Conservation (phyloP, 35 echinoderm and acorn worm species). For the Diadema setosum region DNA sequence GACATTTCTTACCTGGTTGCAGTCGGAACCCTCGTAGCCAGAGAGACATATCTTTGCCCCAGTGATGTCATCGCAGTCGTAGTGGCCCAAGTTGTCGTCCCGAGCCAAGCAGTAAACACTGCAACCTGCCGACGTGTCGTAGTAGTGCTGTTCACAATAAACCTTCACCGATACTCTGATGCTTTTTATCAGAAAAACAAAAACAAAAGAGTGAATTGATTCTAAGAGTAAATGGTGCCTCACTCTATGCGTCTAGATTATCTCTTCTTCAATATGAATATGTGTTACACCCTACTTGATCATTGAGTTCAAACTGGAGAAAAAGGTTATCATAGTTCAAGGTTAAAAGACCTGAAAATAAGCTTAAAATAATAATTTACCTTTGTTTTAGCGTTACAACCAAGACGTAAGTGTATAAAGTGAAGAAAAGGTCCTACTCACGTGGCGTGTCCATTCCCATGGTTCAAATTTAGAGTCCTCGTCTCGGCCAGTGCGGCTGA, state of each 20-base stretch:
- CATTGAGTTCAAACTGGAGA: no score
- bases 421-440: background rate
- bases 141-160: conserved; percentile 15
- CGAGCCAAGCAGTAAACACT: background rate
- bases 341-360: no score
- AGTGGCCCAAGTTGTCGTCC: conserved; percentile 43
- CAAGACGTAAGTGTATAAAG: no score
- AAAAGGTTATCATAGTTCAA: no score
- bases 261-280: no score
- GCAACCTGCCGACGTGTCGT: background rate
- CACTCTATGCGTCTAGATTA: no score
- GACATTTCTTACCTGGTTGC: background rate
- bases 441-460: background rate
- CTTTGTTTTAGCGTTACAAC: no score
- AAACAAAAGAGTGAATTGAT: no score
- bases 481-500: background rate
- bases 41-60: conserved; percentile 48
- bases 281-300: no score
- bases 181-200: background rate
- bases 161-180: background rate
- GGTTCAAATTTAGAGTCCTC: background rate
- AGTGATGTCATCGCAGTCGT: conserved; percentile 55
- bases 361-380: no score
- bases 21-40: conserved; percentile 28
- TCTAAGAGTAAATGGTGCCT: no score